These are phyloP conservation scores for Clarias gariepinus DNA, from an alignment of 2,113 vertebrate genomes.

Conservation along the genomic window DNA sequence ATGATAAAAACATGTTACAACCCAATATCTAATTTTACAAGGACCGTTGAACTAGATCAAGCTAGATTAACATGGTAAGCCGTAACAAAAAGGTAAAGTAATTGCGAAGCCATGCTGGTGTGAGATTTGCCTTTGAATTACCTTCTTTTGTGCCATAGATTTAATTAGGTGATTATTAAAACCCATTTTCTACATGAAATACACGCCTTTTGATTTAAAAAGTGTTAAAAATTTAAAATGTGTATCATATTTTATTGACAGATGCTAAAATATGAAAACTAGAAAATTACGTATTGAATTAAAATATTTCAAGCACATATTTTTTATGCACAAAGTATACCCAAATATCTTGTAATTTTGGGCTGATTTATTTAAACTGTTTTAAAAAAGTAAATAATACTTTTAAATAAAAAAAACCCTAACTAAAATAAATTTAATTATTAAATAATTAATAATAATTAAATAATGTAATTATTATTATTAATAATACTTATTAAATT, in stretches of 20 bases:
- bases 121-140: neutral
- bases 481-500: neutral
- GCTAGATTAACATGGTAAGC: neutral
- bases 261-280: neutral
- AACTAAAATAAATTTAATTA: too few relatives aligned
- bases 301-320: too few relatives aligned
- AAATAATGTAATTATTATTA: neutral
- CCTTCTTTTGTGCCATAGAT: neutral
- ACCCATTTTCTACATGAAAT: neutral
- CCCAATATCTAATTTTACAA: neutral
- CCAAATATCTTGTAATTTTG: neutral
- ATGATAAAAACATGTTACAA: constrained; percentile 8
- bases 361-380: neutral
- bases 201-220: neutral
- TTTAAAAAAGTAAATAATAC: too few relatives aligned
- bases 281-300: neutral
- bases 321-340: too few relatives aligned
- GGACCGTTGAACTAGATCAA: neutral
- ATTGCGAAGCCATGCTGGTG: neutral
- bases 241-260: neutral
- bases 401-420: too few relatives aligned
- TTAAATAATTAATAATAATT: neutral
- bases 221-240: too few relatives aligned
- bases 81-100: neutral
- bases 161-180: neutral